A percentile compares a stretch with the other conserved stretches of the same genome.
Evolutionary conservation across 2,113 vertebrate species (phyloP).

Genomic region (Taurulus bubalis): DNA sequence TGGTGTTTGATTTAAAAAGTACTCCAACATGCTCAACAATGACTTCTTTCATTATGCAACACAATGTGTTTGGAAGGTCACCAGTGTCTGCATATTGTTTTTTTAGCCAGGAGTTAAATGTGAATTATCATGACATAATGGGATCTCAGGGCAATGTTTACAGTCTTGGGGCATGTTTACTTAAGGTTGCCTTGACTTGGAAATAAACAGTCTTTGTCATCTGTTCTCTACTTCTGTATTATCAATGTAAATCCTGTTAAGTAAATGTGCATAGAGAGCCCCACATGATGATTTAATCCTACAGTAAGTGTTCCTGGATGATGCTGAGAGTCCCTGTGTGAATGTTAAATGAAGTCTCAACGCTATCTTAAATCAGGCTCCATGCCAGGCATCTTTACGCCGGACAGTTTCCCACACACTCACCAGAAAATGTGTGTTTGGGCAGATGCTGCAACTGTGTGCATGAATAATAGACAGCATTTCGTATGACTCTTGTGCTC

Average conservation of each 20-base stretch:
- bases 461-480: conserved; percentile 76
- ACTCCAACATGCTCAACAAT: not conserved
- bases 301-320: conserved; percentile 72
- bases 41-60: conserved; percentile 6
- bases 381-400: conserved; percentile 35
- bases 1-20: not conserved
- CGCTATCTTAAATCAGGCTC: conserved; percentile 71
- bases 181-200: conserved; percentile 24
- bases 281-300: conserved; percentile 73
- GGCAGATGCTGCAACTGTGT: conserved; percentile 48
- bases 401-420: conserved; percentile 31
- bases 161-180: conserved; percentile 10
- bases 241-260: conserved; percentile 69
- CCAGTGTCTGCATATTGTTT: not conserved
- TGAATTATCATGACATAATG: conserved; percentile 49
- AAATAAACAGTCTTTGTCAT: conserved; percentile 52
- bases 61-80: conserved; percentile 10
- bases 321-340: conserved; percentile 53
- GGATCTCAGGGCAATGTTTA: conserved; percentile 41
- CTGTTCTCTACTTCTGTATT: conserved; percentile 31
- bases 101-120: conserved; percentile 11
- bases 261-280: conserved; percentile 71
- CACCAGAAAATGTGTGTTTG: conserved; percentile 51
- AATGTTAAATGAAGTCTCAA: conserved; percentile 71
- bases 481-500: conserved; percentile 65